Evolutionary conservation across 2,113 vertebrate genomes (phyloP).

Genomic region (Gambusia holbrooki): DNA sequence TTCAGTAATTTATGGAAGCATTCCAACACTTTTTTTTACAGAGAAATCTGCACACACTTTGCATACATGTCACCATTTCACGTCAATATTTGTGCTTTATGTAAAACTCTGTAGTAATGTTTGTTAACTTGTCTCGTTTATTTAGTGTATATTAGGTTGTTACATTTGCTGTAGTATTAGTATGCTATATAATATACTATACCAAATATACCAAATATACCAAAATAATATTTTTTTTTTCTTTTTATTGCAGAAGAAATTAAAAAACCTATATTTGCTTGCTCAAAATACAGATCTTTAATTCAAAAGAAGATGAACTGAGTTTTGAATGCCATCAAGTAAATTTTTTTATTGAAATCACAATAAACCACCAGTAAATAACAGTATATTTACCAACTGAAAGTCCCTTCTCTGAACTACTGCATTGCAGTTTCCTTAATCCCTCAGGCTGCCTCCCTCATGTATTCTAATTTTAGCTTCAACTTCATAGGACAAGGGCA

Average conservation of each 20-base stretch:
- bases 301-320: neutral
- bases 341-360: neutral
- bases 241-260: neutral
- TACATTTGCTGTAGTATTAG: slow-evolving; percentile 5
- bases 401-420: slow-evolving; percentile 17
- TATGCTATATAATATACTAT: no score
- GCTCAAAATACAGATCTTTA: neutral
- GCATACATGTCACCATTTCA: neutral
- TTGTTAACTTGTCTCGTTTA: neutral
- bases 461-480: slow-evolving; percentile 59
- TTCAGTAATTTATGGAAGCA: slow-evolving; percentile 73
- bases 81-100: neutral
- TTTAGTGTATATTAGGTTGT: neutral
- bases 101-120: neutral
- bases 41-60: slow-evolving; percentile 24
- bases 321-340: neutral
- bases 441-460: slow-evolving; percentile 17
- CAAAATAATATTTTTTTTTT: neutral
- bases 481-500: slow-evolving; percentile 52
- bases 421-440: slow-evolving; percentile 56
- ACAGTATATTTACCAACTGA: neutral
- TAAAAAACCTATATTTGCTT: neutral
- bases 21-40: slow-evolving; percentile 57
- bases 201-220: no score
- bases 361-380: no score